Percentiles rank a stretch among this genome's conserved stretches.
These are phyloP conservation scores for Eulemur mongoz DNA, from an alignment of 2,797 vertebrate genomes.

Conservation along the genomic window DNA sequence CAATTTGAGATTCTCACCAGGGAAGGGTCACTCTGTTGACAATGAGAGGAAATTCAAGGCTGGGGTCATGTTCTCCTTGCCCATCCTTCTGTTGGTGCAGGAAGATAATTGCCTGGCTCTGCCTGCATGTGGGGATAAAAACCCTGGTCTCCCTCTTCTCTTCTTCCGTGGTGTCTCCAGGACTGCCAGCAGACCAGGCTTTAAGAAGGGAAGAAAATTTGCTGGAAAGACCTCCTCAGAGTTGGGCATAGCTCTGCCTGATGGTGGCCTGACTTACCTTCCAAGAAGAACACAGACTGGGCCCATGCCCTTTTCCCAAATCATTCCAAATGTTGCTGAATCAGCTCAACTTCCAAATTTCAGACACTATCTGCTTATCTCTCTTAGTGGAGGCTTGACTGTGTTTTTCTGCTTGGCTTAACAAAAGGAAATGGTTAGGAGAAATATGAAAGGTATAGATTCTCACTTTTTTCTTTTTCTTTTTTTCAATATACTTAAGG, in stretches of 20 bases:
- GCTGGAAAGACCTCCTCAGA: background rate
- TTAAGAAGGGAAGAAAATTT: background rate
- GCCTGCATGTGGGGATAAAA: background rate
- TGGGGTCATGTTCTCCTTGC: background rate
- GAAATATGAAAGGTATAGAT: background rate
- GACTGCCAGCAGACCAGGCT: background rate
- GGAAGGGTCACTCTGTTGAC: background rate
- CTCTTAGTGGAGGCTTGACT: background rate
- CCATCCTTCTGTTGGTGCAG: background rate
- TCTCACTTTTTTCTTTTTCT: background rate
- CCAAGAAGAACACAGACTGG: background rate
- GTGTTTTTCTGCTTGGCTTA: background rate
- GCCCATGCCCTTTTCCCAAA: background rate
- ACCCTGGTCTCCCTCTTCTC: too few relatives aligned
- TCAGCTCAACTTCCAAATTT: background rate
- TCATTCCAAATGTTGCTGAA: background rate
- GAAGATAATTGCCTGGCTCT: background rate
- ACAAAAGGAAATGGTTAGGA: background rate
- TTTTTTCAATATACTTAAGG: background rate
- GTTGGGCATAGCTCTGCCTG: background rate
- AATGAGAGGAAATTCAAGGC: background rate
- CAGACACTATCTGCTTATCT: background rate
- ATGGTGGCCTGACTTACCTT: background rate
- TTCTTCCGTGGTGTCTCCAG: background rate
- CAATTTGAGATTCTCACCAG: background rate